A percentile compares a stretch with the other conserved stretches of the same genome.
Evolutionary conservation across 2,113 vertebrate species (phyloP).

Genomic region (Pangasianodon hypophthalmus): DNA sequence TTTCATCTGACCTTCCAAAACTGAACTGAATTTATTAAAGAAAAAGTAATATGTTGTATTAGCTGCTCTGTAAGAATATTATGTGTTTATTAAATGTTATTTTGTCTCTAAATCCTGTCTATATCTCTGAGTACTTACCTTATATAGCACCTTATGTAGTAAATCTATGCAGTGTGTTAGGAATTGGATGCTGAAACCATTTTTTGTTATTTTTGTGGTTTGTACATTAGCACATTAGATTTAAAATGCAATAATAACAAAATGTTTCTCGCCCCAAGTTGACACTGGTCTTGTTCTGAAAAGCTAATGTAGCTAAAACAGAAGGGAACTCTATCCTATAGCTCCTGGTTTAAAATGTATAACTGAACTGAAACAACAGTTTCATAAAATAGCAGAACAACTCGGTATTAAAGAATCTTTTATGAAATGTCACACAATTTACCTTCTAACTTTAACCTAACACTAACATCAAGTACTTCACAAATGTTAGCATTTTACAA

Average conservation of each 20-base stretch:
- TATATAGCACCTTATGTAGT: no score
- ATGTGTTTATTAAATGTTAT: constrained; percentile 8
- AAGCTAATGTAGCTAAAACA: neutral
- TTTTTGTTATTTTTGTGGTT: neutral
- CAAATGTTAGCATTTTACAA: no score
- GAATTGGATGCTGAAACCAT: neutral
- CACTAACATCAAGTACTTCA: no score
- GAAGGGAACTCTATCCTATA: neutral
- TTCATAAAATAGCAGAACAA: no score
- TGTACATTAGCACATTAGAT: neutral
- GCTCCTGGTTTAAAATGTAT: neutral
- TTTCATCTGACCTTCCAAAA: neutral
- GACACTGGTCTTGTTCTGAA: neutral
- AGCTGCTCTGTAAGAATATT: neutral
- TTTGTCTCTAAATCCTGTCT: neutral
- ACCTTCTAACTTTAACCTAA: no score
- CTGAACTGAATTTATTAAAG: neutral
- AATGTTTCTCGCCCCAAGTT: neutral
- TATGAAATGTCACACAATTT: no score
- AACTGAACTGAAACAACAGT: neutral
- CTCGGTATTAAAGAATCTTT: no score
- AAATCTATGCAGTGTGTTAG: neutral
- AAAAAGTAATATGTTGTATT: constrained; percentile 3
- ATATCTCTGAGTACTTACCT: neutral
- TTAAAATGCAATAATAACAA: neutral